Evolutionary conservation across 2,113 vertebrate species (phyloP), one percentile per base, ranked within the genome.

Genomic region (Seriola rivoliana): DNA sequence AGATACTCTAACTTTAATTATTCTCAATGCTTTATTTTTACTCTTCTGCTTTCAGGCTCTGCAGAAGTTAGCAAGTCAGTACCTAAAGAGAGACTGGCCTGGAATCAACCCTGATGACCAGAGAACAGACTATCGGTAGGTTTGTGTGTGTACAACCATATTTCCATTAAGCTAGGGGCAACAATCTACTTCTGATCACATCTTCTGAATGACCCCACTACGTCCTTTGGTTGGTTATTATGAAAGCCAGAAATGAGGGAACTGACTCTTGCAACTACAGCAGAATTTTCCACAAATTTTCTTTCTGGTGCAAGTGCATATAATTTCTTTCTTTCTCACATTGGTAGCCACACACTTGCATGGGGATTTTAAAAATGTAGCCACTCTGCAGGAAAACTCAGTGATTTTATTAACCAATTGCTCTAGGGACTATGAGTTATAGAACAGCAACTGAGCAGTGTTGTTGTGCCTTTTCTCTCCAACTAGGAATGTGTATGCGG

Each of bases 41-140:
- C 5, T 68, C 21, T 80, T 90, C 44, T 92, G 14, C 59, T 85
- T 91, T 91, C 91, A 99, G 98, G 97, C 97, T 90, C 96, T 99
- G 81, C 98, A 99, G 95, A 99, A 99, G 89, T 92, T 99, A 94
- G 97, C 98, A 52, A 97, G 97, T 92, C 97, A 99, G 44, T 99
- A 99, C 92, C 92, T 99, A 72, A 99, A 99, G 96, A 98, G 97
- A 92, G 98, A 99, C 91, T 99, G 98, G 98, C 97, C 97, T 78
- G 97, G 97, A 74, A 93, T 98, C 88, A 97, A 97, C 92, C 92
- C 96, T 40, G 98, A 99, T 71, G 98, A 99, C 85, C 93, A 95
- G 82, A 96, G 96, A 78, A 97, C 95, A 77, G 97, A 99, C 95
- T 98, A 98, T 91, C 98, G 98, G 98, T 95, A 34, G 6, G 83